Evolutionary conservation across 2,113 vertebrate genomes (phyloP), one percentile per base, ranked within the genome.

Genomic region (Plotosus lineatus): DNA sequence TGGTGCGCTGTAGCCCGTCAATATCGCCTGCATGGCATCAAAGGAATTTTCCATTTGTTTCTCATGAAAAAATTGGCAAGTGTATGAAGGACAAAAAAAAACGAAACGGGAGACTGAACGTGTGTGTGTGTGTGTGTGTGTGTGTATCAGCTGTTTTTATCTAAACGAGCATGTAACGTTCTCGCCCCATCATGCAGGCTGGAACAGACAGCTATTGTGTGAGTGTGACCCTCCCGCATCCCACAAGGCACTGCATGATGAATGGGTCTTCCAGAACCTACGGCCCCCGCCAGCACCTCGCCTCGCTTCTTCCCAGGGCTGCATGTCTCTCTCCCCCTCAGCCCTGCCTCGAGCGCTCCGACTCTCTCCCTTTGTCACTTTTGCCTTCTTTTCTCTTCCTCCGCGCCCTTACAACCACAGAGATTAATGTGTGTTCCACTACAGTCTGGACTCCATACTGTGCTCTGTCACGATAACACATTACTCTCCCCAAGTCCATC

Each of bases 191-290:
- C 26, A 65, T 33, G 55, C 53, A 71, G 80, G 51, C 56, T 83
- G 89, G 88, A 90, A 93, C 92, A 91, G 90, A 88, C 91, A 88
- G 90, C 91, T 89, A 92, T 92, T 93, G 91, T 92, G 88, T 92
- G 58, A 88, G 89, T 86, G 85, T 90, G 89, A 92, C 91, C 92
- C 89, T 87, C 73, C 87, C 84, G 84, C 87, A 92, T 92, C 90
- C 89, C 92, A 92, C 91, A 90, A 93, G 91, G 90, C 92, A 91
- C 79, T 90, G 90, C 91, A 92, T 93, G 92, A 93, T 93, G 91
- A 93, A 93, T 93, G 91, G 91, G 88, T 89, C 85, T 87, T 83
- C 86, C 88, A 85, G 89, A 89, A 90, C 89, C 92, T 90, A 89
- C 86, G 6, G 72, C 71, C 80, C 71, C 80, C 50, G 60, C 40